These are phyloP conservation scores for Enteromius trimaculatus DNA, from an alignment of 2,797 vertebrate genomes.

Conservation along the genomic window DNA sequence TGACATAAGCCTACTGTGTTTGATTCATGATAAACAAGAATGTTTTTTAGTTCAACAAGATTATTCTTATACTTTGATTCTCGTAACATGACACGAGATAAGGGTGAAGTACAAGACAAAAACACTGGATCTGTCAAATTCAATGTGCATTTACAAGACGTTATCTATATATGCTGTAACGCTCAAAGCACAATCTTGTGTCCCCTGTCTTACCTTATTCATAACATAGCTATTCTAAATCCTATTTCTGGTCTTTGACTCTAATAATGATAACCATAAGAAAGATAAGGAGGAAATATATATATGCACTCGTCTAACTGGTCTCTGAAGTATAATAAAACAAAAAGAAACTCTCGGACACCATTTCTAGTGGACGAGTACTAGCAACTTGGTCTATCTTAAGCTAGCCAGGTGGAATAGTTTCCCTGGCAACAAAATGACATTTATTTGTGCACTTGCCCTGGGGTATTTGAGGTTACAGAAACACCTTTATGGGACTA, in stretches of 20 bases:
- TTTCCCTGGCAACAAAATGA: constrained; percentile 52
- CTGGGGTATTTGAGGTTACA: constrained; percentile 42
- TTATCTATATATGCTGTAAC: background rate
- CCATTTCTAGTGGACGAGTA: background rate
- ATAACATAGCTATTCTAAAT: constrained; percentile 8
- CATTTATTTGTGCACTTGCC: constrained; percentile 48
- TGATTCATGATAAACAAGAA: background rate
- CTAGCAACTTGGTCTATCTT: background rate
- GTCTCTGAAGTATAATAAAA: constrained; percentile 15
- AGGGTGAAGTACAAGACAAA: background rate
- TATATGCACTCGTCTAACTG: constrained; percentile 3
- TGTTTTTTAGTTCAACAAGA: background rate
- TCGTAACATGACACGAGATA: background rate
- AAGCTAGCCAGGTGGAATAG: constrained; percentile 21
- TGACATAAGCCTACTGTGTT: background rate
- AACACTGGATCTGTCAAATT: background rate
- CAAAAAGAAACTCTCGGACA: constrained; percentile 4
- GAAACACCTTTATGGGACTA: constrained; percentile 31
- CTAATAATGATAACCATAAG: background rate
- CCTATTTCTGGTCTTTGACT: constrained; percentile 9
- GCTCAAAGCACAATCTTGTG: background rate
- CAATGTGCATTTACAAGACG: background rate
- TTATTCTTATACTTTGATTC: constrained; percentile 12
- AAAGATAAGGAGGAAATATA: background rate
- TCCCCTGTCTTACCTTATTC: background rate